Evolutionary conservation across 2,888 invertebrate species (phyloP).

Genomic region (Melinopterus prodromus): DNA sequence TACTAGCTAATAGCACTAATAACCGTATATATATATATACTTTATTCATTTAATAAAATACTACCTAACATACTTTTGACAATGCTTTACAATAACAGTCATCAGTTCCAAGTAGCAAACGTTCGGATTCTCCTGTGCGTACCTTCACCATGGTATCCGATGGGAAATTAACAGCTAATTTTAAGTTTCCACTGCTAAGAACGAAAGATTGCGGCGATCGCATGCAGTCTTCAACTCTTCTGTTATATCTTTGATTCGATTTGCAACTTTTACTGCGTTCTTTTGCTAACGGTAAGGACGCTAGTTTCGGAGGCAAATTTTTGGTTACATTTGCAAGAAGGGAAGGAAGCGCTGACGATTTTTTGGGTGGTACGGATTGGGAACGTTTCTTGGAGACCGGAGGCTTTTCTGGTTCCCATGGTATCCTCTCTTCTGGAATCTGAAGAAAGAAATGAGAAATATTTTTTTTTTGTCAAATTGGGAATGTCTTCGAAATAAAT

Average conservation of each 20-base stretch:
- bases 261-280: not conserved
- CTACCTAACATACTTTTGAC: not conserved
- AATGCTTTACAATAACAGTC: constrained; percentile 45
- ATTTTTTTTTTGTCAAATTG: not conserved
- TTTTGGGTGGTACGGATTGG: constrained; percentile 50
- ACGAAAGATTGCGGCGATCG: constrained; percentile 52
- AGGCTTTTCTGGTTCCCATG: constrained; percentile 58
- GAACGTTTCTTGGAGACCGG: constrained; percentile 48
- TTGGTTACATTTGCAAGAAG: constrained; percentile 21
- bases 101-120: constrained; percentile 45
- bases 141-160: constrained; percentile 55
- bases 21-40: not conserved
- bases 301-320: not conserved
- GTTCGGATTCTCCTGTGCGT: constrained; percentile 51
- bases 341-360: constrained; percentile 38
- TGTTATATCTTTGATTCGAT: constrained; percentile 16
- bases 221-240: not conserved
- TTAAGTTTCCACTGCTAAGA: constrained; percentile 55
- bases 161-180: constrained; percentile 58
- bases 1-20: not conserved
- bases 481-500: not conserved
- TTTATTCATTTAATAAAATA: not conserved
- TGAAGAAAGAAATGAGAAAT: constrained; percentile 39
- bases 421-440: constrained; percentile 59
- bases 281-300: not conserved